phyloP scores from a whole-genome alignment of 2,113 vertebrate genomes.

The Dromaius novaehollandiae region DNA sequence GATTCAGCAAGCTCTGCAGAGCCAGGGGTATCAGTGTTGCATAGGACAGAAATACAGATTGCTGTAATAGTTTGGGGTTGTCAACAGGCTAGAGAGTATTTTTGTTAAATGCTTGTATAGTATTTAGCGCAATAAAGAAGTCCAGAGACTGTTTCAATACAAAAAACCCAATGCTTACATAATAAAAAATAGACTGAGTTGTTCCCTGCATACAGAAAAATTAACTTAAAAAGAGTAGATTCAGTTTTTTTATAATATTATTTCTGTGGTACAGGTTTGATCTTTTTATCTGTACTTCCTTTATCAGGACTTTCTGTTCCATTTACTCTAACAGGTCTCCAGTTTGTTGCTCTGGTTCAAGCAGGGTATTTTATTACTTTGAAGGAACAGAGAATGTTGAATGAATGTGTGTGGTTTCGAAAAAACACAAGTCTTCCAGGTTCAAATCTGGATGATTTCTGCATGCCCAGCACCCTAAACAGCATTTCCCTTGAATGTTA shows the following conservation, averaged over 20 bases:
- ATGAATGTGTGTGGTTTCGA: not conserved
- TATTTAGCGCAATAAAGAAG: not conserved
- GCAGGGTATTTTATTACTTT: not conserved
- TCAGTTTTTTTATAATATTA: not conserved
- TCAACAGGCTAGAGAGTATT: not conserved
- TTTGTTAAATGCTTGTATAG: not conserved
- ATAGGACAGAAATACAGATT: not conserved
- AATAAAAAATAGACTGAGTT: not conserved
- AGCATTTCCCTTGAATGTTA: not conserved
- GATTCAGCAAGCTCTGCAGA: not conserved
- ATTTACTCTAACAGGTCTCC: not conserved
- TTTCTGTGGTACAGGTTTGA: not conserved
- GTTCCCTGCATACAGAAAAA: not conserved
- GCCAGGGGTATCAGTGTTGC: not conserved
- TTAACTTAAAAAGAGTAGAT: not conserved
- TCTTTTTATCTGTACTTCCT: not conserved
- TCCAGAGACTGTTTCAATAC: not conserved
- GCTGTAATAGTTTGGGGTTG: not conserved
- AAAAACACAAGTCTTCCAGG: not conserved
- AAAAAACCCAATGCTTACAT: not conserved
- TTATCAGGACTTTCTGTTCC: not conserved
- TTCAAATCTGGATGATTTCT: not conserved
- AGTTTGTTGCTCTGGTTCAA: not conserved
- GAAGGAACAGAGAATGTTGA: not conserved
- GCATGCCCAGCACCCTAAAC: not conserved